These are phyloP conservation scores for Conistra vaccinii DNA, from an alignment of 2,888 invertebrate genomes.

Conservation along the genomic window DNA sequence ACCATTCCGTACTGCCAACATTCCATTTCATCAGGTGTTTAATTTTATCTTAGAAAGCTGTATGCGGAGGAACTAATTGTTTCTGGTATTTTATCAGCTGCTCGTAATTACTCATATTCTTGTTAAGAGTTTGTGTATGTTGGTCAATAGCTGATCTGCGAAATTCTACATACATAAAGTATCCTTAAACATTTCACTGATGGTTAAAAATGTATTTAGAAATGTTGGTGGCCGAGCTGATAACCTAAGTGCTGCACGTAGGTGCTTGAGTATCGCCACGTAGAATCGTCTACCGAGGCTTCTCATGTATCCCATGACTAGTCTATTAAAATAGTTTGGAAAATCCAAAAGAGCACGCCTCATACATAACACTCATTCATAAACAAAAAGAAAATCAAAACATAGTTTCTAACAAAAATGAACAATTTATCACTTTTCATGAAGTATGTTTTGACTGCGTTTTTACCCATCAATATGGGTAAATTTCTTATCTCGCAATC, in stretches of 20 bases:
- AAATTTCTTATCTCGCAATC: too few species aligned
- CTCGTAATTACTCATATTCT: not conserved
- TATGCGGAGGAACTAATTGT: not conserved
- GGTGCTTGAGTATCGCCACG: not conserved
- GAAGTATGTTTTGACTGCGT: too few species aligned
- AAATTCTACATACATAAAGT: not conserved
- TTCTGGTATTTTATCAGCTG: not conserved
- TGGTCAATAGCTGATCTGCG: not conserved
- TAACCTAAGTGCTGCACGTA: not conserved
- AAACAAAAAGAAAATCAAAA: too few species aligned
- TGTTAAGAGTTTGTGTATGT: not conserved
- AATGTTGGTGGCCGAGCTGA: not conserved
- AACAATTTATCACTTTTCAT: too few species aligned
- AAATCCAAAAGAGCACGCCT: too few species aligned
- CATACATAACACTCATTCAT: too few species aligned
- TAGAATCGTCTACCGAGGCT: not conserved
- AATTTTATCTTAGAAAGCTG: slow-evolving; percentile 11
- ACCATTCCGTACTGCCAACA: slow-evolving; percentile 20
- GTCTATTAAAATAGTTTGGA: not conserved
- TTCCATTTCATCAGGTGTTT: slow-evolving; percentile 14
- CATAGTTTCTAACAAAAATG: too few species aligned
- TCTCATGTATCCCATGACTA: not conserved
- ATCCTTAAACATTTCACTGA: too few species aligned
- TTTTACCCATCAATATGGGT: too few species aligned
- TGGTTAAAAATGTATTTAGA: not conserved